A percentile compares a stretch with the other conserved stretches of the same genome.
These are phyloP conservation scores for Nothobranchius furzeri DNA, from an alignment of 2,113 vertebrate genomes.

Conservation along the genomic window DNA sequence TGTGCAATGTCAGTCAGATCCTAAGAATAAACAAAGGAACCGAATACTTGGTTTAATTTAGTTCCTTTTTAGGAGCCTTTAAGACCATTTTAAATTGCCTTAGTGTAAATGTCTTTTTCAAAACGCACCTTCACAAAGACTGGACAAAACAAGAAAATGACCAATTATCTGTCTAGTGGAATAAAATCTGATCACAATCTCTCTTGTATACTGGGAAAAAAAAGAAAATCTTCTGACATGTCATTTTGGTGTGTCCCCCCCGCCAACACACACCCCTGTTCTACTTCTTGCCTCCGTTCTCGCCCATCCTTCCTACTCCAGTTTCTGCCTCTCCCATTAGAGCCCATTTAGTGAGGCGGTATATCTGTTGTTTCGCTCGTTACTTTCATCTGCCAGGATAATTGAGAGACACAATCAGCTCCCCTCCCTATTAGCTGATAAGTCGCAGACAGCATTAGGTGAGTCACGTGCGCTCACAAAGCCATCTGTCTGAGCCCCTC, in stretches of 20 bases:
- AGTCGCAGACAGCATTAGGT: slow-evolving; percentile 57
- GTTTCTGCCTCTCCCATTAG: slow-evolving; percentile 60
- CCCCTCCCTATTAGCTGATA: slow-evolving; percentile 49
- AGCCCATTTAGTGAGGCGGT: slow-evolving; percentile 56
- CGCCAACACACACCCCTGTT: neutral
- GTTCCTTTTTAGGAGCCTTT: neutral
- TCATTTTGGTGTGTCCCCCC: neutral
- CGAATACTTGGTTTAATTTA: neutral
- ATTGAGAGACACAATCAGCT: slow-evolving; percentile 67
- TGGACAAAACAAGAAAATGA: slow-evolving; percentile 25
- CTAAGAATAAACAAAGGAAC: slow-evolving; percentile 7
- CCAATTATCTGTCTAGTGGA: slow-evolving; percentile 35
- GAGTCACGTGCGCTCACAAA: slow-evolving; percentile 47
- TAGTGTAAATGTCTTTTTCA: slow-evolving; percentile 10
- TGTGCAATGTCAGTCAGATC: slow-evolving; percentile 8
- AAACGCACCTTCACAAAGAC: slow-evolving; percentile 23
- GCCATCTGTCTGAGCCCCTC: slow-evolving; percentile 53
- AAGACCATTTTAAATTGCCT: slow-evolving; percentile 16
- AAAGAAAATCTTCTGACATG: slow-evolving; percentile 4
- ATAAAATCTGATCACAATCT: slow-evolving; percentile 28
- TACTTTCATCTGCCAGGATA: slow-evolving; percentile 67
- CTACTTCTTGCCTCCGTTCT: slow-evolving; percentile 14
- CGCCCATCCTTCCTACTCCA: slow-evolving; percentile 12
- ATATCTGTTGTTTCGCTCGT: slow-evolving; percentile 67
- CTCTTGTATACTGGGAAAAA: slow-evolving; percentile 2